Conservation (phyloP, 2,797 vertebrate genomes). For the Trachops cirrhosus region DNA sequence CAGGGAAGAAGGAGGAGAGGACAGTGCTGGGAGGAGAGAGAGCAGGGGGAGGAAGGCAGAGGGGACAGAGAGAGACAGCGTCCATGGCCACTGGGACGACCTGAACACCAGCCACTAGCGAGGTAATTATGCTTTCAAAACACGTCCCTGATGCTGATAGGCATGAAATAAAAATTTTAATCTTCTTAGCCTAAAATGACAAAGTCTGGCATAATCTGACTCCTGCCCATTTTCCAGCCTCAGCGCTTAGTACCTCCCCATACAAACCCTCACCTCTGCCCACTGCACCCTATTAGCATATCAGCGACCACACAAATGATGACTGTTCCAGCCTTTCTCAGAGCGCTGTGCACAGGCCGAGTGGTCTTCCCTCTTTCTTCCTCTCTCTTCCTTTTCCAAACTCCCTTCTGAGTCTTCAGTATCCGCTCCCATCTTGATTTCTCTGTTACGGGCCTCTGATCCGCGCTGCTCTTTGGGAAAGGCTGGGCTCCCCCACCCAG, state of each 20-base stretch:
- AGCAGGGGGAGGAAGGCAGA: too few relatives aligned
- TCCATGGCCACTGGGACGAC: fast-evolving
- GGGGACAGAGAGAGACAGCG: neutral
- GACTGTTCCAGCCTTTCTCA: neutral
- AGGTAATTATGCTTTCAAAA: neutral
- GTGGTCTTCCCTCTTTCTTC: fast-evolving
- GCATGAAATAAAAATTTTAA: neutral
- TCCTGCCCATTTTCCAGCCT: neutral
- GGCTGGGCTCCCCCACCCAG: fast-evolving
- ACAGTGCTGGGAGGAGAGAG: fast-evolving
- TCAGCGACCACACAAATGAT: neutral
- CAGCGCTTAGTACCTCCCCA: neutral
- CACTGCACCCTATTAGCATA: too few relatives aligned
- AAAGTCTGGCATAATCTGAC: neutral
- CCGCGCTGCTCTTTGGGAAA: neutral
- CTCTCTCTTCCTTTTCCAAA: too few relatives aligned
- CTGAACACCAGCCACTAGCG: neutral
- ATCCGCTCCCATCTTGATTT: neutral
- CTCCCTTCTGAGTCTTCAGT: neutral
- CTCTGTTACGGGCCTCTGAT: neutral
- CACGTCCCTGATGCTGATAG: neutral
- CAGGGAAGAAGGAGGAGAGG: neutral
- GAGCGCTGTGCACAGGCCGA: fast-evolving
- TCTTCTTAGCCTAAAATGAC: neutral
- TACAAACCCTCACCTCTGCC: neutral